A percentile compares a stretch with the other conserved stretches of the same genome.
These are phyloP conservation scores for Diarsia dahlii DNA, from an alignment of 2,888 invertebrate genomes.

Conservation along the genomic window DNA sequence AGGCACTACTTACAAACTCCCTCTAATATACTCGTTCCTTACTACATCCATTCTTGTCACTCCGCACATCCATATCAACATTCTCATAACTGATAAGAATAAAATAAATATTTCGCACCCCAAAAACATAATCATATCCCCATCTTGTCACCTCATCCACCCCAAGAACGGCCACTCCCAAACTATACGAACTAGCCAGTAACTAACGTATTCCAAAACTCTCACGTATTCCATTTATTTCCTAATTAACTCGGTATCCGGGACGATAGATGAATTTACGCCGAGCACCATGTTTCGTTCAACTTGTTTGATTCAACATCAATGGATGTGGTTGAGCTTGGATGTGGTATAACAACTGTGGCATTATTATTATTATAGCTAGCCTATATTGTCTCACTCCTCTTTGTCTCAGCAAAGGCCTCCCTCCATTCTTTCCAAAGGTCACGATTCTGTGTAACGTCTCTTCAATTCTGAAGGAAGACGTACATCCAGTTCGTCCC, in stretches of 20 bases:
- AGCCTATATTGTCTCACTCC: too few species aligned
- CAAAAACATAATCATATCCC: background rate
- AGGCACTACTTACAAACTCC: too few species aligned
- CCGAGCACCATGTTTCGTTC: slow-evolving; percentile 55
- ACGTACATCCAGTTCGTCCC: too few species aligned
- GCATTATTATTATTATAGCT: too few species aligned
- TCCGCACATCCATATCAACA: too few species aligned
- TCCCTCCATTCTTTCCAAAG: too few species aligned
- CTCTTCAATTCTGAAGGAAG: too few species aligned
- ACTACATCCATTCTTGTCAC: too few species aligned
- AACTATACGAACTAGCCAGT: slow-evolving; percentile 46
- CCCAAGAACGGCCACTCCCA: slow-evolving; percentile 5
- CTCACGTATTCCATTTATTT: slow-evolving; percentile 73
- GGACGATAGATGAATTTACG: slow-evolving; percentile 59
- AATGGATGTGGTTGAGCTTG: background rate
- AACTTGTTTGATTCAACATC: slow-evolving; percentile 64
- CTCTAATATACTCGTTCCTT: too few species aligned
- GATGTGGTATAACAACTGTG: slow-evolving; percentile 46
- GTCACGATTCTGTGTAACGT: too few species aligned
- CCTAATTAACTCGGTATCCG: slow-evolving; percentile 73
- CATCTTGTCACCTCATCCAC: slow-evolving; percentile 20
- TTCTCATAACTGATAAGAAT: too few species aligned
- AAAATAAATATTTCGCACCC: background rate
- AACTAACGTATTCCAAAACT: slow-evolving; percentile 59
- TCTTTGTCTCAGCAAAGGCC: too few species aligned